Base-by-base conservation (phyloP, 2,113 vertebrate genomes). In the Emydocephalus ijimae region DNA sequence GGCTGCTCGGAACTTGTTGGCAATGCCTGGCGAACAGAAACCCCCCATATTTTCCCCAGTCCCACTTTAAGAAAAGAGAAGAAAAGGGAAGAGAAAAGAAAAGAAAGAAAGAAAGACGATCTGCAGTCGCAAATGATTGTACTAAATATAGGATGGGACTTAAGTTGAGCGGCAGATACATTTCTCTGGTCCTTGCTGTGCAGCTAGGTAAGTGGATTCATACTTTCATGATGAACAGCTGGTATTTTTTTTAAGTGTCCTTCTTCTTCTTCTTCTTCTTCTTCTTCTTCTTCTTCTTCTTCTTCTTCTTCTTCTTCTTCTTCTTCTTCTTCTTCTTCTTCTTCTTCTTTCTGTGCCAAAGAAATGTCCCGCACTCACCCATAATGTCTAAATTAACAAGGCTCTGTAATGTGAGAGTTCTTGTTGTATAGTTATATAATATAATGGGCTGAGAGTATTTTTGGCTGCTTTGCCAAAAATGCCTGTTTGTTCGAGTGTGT, bases 61-160 rank as follows among this genome's bases (percentile, higher is more conserved):
- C 98, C 98, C 98, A 97, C 98, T 98, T 98, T 98, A 98, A 24
- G 9, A 26, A 69, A 21, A 34, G 26, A 43, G 4, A 5, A 21
- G 14, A 4, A 55, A 20, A 10, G 11, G 39, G 43, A 57, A 57
- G 34, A 91, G 21, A 9, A 1, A 39, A 57, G n/a, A 23, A 43
- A 45, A 12, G 61, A 55, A 29, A 34, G 55, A 86, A 24, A 20
- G 5, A 55, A 39, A 2, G 14, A 97, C 97, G 98, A 97, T 98
- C 96, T 97, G 98, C 97, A 97, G 96, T 97, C 98, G 98, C 97
- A 97, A 98, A 98, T 98, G 98, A 98, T 98, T 98, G 98, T 98
- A 98, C 98, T 98, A 98, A 98, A 97, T 98, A 97, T 98, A 99
- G 98, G 98, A 99, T 99, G 99, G 99, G 99, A 99, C 98, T 98